phyloP scores from a whole-genome alignment of 2,888 invertebrate genomes.

The Mythimna ferrago region DNA sequence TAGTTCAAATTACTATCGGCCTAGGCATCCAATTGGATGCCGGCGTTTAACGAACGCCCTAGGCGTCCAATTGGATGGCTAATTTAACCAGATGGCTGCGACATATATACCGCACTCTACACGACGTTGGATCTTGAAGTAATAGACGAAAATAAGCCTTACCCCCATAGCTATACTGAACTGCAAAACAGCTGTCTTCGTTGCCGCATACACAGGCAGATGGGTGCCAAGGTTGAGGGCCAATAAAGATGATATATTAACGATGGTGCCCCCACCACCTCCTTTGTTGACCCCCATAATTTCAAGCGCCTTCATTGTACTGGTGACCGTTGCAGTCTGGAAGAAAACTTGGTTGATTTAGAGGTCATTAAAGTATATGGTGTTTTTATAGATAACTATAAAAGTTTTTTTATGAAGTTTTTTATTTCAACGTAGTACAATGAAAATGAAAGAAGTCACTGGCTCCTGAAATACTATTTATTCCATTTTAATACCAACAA shows the following conservation, averaged over 20 bases:
- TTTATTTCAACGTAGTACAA: no score
- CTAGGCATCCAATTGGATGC: no score
- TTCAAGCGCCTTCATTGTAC: conserved; percentile 81
- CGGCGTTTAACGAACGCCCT: no score
- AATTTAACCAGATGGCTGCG: no score
- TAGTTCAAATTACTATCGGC: no score
- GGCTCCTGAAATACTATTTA: no score
- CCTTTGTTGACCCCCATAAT: conserved; percentile 79
- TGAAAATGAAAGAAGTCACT: no score
- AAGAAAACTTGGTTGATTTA: conserved; percentile 49
- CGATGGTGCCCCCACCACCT: conserved; percentile 78
- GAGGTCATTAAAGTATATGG: conserved; percentile 8
- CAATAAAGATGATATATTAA: conserved; percentile 83
- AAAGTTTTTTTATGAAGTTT: not conserved
- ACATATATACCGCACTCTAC: no score
- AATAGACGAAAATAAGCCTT: conserved; percentile 51
- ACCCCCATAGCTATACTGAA: conserved; percentile 84
- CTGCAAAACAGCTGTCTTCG: conserved; percentile 84
- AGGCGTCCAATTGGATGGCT: no score
- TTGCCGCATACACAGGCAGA: conserved; percentile 83
- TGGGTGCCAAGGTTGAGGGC: conserved; percentile 75
- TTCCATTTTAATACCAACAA: no score
- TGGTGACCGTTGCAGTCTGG: conserved; percentile 82
- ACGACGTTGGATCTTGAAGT: not conserved
- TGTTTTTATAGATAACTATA: conserved; percentile 9